Evolutionary conservation across 2,888 invertebrate species (phyloP).

Genomic region (Calephelis perditalis): DNA sequence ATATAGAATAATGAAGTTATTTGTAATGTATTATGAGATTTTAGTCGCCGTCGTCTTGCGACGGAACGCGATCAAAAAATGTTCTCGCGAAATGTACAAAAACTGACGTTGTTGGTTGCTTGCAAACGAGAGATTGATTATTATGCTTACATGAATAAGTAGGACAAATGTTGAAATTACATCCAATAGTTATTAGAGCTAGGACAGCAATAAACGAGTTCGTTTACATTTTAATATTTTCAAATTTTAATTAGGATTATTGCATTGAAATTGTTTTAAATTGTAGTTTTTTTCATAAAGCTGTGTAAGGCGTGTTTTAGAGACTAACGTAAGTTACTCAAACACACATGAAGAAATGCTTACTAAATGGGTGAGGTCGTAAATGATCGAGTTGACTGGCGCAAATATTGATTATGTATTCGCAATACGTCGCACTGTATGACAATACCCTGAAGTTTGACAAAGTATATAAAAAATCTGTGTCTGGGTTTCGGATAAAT

Average conservation of each 20-base stretch:
- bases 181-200: slow-evolving; percentile 37
- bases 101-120: slow-evolving; percentile 38
- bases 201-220: slow-evolving; percentile 8
- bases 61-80: slow-evolving; percentile 35
- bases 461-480: too few species aligned
- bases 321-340: neutral
- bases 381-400: too few species aligned
- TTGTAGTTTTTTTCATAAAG: slow-evolving; percentile 1
- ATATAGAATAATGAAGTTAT: slow-evolving; percentile 39
- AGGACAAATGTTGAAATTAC: slow-evolving; percentile 54
- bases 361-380: too few species aligned
- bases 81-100: slow-evolving; percentile 49
- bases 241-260: slow-evolving; percentile 12
- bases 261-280: slow-evolving; percentile 3
- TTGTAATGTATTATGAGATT: slow-evolving; percentile 31
- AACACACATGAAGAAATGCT: neutral
- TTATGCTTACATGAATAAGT: slow-evolving; percentile 49
- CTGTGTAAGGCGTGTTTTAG: neutral
- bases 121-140: slow-evolving; percentile 47
- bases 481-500: too few species aligned
- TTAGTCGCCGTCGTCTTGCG: slow-evolving; percentile 33
- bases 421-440: too few species aligned
- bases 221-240: slow-evolving; percentile 11
- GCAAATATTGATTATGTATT: too few species aligned
- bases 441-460: too few species aligned